Conservation (phyloP, 2,888 invertebrate species). For the Stenotaenia linearis region DNA sequence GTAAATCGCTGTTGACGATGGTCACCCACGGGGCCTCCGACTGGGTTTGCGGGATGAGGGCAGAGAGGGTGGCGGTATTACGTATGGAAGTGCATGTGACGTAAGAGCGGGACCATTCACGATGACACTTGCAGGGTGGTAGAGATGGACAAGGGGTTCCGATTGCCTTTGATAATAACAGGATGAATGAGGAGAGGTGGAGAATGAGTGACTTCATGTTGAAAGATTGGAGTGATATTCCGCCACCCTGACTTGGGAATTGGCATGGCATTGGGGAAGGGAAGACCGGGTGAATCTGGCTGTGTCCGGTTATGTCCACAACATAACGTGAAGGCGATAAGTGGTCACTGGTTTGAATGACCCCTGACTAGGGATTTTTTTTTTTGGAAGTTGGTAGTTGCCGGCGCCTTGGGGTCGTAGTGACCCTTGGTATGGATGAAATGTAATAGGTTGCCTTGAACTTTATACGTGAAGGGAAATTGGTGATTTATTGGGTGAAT, state of each 20-base stretch:
- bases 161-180: background rate
- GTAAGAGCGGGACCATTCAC: background rate
- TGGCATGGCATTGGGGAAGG: background rate
- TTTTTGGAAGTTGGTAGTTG: background rate
- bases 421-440: background rate
- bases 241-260: background rate
- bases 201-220: too few relatives aligned
- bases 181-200: background rate
- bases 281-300: background rate
- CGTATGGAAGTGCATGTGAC: background rate
- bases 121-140: conserved; percentile 19
- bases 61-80: background rate
- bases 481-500: background rate
- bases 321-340: background rate
- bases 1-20: conserved; percentile 28
- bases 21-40: conserved; percentile 32
- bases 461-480: background rate
- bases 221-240: too few relatives aligned
- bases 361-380: background rate
- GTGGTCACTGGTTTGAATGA: background rate
- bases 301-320: background rate
- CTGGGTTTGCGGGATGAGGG: background rate
- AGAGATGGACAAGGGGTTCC: background rate
- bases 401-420: background rate
- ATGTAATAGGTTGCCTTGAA: background rate